A percentile compares a stretch with the other conserved stretches of the same genome.
These are phyloP conservation scores for Catalaphyllia jardinei DNA, from an alignment of 64 coral and sea anemone genomes.

Conservation along the genomic window DNA sequence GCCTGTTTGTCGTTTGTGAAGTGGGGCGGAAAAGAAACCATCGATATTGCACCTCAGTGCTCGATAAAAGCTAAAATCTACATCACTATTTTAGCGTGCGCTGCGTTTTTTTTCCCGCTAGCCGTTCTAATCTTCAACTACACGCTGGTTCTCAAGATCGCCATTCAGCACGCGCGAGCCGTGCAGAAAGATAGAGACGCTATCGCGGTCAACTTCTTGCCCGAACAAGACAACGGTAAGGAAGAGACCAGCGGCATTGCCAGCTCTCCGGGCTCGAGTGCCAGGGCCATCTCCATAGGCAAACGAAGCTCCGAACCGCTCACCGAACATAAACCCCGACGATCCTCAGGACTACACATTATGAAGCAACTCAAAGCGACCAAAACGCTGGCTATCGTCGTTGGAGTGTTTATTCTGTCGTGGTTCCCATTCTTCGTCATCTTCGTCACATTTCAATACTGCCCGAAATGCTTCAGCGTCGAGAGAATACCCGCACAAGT, in stretches of 20 bases:
- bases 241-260: constrained; percentile 14
- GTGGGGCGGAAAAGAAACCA: constrained; percentile 70
- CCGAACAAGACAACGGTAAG: constrained; percentile 42
- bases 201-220: constrained; percentile 74
- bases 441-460: constrained; percentile 81
- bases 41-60: constrained; percentile 55
- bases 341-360: constrained; percentile 65
- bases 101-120: constrained; percentile 83
- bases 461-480: constrained; percentile 42
- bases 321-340: neutral
- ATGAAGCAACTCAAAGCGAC: constrained; percentile 98
- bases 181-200: constrained; percentile 81
- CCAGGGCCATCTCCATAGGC: constrained; percentile 2
- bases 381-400: constrained; percentile 90
- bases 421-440: constrained; percentile 99
- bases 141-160: constrained; percentile 79
- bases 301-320: constrained; percentile 4
- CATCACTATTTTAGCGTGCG: constrained; percentile 81
- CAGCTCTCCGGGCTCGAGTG: constrained; percentile 26
- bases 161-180: constrained; percentile 80
- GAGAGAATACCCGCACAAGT: neutral
- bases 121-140: constrained; percentile 78
- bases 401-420: constrained; percentile 87
- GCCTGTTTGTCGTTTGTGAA: constrained; percentile 79
- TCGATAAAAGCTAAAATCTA: constrained; percentile 76